These are phyloP conservation scores for Sialia sialis DNA, from an alignment of 2,113 vertebrate genomes.

Conservation along the genomic window DNA sequence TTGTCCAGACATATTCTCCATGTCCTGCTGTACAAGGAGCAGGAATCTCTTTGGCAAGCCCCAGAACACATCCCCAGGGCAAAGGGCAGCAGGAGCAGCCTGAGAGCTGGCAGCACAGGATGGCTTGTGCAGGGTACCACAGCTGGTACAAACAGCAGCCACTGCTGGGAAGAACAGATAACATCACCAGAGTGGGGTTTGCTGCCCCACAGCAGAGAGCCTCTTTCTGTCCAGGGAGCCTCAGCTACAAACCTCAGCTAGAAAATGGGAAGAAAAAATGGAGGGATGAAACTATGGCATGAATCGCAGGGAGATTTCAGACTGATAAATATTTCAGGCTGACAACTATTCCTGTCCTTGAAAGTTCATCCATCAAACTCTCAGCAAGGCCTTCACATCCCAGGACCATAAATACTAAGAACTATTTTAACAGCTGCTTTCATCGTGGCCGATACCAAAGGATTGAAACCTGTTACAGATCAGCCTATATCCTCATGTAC, in stretches of 20 bases:
- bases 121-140: neutral
- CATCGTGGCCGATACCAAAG: neutral
- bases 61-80: fast-evolving
- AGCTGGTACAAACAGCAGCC: neutral
- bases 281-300: neutral
- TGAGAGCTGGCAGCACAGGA: fast-evolving
- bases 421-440: conserved; percentile 43
- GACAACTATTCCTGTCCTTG: conserved; percentile 63
- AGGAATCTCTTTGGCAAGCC: neutral
- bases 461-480: neutral
- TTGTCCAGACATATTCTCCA: neutral
- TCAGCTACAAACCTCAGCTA: neutral
- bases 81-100: neutral
- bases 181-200: neutral
- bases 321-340: conserved; percentile 64
- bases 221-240: neutral
- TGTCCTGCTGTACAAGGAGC: neutral
- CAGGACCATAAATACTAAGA: conserved; percentile 53
- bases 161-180: neutral
- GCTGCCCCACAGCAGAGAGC: neutral
- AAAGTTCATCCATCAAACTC: conserved; percentile 59
- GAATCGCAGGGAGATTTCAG: conserved; percentile 17
- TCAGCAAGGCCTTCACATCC: conserved; percentile 49
- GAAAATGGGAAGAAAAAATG: neutral
- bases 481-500: neutral